Evolutionary conservation across 30 jellyfish, hydroid and myxozoan genomes (phyloP), one percentile per base, ranked within the genome.

Genomic region (Chironex yamaguchii): DNA sequence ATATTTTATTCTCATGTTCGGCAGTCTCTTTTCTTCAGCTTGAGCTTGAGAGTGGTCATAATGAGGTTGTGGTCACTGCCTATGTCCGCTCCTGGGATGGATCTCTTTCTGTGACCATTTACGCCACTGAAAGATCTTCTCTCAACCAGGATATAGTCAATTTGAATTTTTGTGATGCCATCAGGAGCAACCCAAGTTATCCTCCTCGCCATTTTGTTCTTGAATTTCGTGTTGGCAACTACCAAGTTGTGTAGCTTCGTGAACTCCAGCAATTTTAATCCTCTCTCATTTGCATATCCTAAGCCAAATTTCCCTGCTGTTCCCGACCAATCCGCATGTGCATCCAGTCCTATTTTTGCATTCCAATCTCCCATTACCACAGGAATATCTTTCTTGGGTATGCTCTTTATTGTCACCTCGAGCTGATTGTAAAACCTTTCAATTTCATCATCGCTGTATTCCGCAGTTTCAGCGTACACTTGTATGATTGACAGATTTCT

Each of bases 311-410:
- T 79, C 3, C 90, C 90, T 6, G 82, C 90, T 79, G 82, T 62
- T 25, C 79, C 79, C 29, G 88, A 64, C 86, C 86, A 72, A 4
- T 76, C 89, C 24, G 21, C 84, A 50, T 76, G 33, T 12, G 89
- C 89, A 76, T 63, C 90, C 36, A 70, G 49, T 79, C 84, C 90
- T 28, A 79, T 35, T 17, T 20, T 63, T 22, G 90, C 84, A 62
- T 62, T 79, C 90, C 90, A 79, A 36, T 79, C 90, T 22, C 90
- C 90, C 84, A 79, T 79, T 25, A 54, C 71, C 3, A 79, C 33
- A 14, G 34, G 25, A 35, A 79, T 79, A 52, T 79, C 90, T 32
- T 53, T 79, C 70, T 63, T 34, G 33, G 90, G 90, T 26, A 79
- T 79, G 77, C 36, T 79, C n/a, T n/a, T 53, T 35, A 79, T 9